Base-by-base conservation (phyloP, 2,888 invertebrate species). In the Balanococcus diminutus region DNA sequence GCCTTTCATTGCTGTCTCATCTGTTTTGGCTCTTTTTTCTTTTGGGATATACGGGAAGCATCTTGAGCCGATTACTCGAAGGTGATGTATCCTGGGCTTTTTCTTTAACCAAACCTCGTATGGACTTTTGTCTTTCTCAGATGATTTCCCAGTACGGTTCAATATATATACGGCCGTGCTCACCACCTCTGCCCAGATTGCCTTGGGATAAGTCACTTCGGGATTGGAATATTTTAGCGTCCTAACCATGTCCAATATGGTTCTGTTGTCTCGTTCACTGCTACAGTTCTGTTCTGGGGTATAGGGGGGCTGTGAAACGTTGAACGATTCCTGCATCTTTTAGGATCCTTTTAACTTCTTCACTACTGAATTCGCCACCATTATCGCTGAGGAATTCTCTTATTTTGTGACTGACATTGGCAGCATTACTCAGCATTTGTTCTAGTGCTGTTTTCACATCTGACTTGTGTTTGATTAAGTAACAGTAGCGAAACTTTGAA, bases 321-420 rank as follows among this genome's bases (percentile, higher is more conserved):
- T 87, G 87, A 32, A 8, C 79, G n/a, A 88, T 82, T 25, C 87
- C 88, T n/a, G 32, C 19, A 72, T 79, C 32, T 16, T 61, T 67
- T 51, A 89, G 83, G 86, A 89, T 88, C 42, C 87, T 56, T 86
- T 87, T 82, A 22, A 88, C 87, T 31, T 88, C 88, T 85, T 87
- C 86, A 67, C 88, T 89, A 86, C 88, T 88, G 81, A 89, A 89
- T 87, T 89, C 88, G 46, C 88, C 88, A 14, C 88, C 88, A 87
- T 89, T 89, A 84, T 89, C 89, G 86, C 88, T 89, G 25, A 89
- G 81, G 31, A 89, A 84, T 85, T 89, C 89, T 84, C 88, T 88
- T 6, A 89, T 87, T 11, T 87, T 86, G 87, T 89, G 88, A n/a
- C 88, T 81, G 51, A n/a, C n/a, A n/a, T n/a, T n/a, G n/a, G n/a